A percentile compares a stretch with the other conserved stretches of the same genome.
Conservation (phyloP, 2,888 invertebrate species). For the Microctonus hyperodae region DNA sequence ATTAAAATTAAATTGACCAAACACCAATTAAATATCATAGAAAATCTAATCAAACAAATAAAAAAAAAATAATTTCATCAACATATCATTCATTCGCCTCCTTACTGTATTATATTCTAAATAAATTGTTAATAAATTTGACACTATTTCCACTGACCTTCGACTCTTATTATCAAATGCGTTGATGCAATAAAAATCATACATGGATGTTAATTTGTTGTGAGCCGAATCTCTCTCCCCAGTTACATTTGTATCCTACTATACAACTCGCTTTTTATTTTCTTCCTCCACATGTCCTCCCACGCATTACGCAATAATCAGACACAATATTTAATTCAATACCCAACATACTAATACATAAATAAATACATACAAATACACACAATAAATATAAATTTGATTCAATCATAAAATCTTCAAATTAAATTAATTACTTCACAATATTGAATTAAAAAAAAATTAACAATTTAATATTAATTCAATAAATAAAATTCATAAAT, state of each 20-base stretch:
- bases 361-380: neutral
- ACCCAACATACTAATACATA: neutral
- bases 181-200: conserved; percentile 56
- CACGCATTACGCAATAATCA: conserved; percentile 21
- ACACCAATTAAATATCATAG: too few relatives aligned
- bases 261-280: conserved; percentile 20
- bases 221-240: conserved; percentile 38
- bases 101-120: neutral
- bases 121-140: conserved; percentile 1
- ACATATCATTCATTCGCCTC: neutral
- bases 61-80: neutral
- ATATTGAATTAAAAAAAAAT: too few relatives aligned
- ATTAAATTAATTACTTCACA: too few relatives aligned
- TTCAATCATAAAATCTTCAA: too few relatives aligned
- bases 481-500: too few relatives aligned
- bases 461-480: too few relatives aligned
- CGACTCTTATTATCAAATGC: conserved; percentile 41
- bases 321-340: neutral
- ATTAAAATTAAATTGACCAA: too few relatives aligned
- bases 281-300: conserved; percentile 12
- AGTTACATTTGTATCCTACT: conserved; percentile 8
- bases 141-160: conserved; percentile 31
- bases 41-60: neutral
- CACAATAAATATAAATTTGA: neutral
- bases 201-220: conserved; percentile 50